Evolutionary conservation across 2,797 vertebrate genomes (phyloP), one percentile per base, ranked within the genome.

Genomic region (Sphenodon punctatus): DNA sequence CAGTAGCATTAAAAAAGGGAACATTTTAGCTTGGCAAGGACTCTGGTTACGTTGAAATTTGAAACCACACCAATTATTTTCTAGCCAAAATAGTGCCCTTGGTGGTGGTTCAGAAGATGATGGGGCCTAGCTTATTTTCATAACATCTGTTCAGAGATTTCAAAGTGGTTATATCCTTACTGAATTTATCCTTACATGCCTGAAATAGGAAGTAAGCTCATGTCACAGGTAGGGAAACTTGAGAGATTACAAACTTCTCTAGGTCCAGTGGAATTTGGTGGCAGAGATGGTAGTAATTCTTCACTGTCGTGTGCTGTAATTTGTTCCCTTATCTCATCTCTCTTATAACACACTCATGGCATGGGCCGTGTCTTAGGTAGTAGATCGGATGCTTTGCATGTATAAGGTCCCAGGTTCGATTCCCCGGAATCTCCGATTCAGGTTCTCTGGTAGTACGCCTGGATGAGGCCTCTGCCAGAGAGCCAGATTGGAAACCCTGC

Each of bases 1-100:
- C 0, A 27, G 8, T 0, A 3, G 34, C 11, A 2, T 60, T 41
- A 55, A 74, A 67, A 16, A 36, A 59, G n/a, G 0, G 10, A 36
- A 9, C 4, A 39, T 1, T 25, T 1, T 67, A 2, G 17, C 49
- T 22, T 42, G 8, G 9, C 41, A 27, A 53, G 8, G 5, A 23
- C 55, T n/a, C 55, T 36, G 12, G 36, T 6, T 30, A 23, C 7
- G 13, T 32, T 36, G 55, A 58, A 55, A 23, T 36, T 58, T 58
- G 55, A 36, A 36, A 19, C 5, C 20, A 34, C 4, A 7, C 17
- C n/a, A 53, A 34, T 32, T n/a, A 53, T 53, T 20, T 20, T 56
- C 53, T 32, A 20, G 48, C 19, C 17, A 32, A 32, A 7, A 32
- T 56, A 56, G 32, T 11, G 8, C 32, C 2, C 15, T 32, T 55